phyloP scores from a whole-genome alignment of 2,113 vertebrate genomes.

The Lates calcarifer region DNA sequence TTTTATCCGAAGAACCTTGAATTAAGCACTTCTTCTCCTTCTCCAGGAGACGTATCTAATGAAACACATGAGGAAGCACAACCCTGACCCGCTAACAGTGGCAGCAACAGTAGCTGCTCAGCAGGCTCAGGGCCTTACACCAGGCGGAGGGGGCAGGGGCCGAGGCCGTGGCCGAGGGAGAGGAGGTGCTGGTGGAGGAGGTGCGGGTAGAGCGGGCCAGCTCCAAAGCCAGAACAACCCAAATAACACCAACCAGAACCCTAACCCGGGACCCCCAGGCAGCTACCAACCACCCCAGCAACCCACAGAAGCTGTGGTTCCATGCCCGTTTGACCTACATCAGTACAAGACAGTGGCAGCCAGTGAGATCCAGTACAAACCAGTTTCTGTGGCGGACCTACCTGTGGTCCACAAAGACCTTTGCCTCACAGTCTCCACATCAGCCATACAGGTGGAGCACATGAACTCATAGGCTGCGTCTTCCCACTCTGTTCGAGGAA shows the following conservation, averaged over 20 bases:
- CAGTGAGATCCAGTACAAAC: constrained; percentile 87
- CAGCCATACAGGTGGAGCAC: constrained; percentile 88
- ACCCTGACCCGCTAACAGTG: constrained; percentile 87
- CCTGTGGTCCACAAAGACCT: constrained; percentile 95
- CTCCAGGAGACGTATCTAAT: constrained; percentile 96
- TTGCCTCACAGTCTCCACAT: constrained; percentile 98
- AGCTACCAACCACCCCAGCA: constrained; percentile 77
- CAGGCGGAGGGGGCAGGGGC: constrained; percentile 79
- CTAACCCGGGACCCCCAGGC: constrained; percentile 70
- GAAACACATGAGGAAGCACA: constrained; percentile 99
- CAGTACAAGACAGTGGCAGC: constrained; percentile 95
- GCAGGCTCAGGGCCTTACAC: constrained; percentile 79
- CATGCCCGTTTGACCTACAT: constrained; percentile 95
- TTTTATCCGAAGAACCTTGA: neutral
- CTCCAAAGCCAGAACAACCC: constrained; percentile 85
- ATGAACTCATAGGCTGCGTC: constrained; percentile 83
- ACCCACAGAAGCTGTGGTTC: constrained; percentile 82
- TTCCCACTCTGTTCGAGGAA: constrained; percentile 36
- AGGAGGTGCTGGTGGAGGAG: constrained; percentile 63
- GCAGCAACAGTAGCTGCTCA: constrained; percentile 82
- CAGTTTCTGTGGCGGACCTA: constrained; percentile 82
- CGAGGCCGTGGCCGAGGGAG: constrained; percentile 81
- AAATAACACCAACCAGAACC: constrained; percentile 76
- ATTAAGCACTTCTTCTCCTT: neutral
- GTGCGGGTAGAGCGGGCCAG: constrained; percentile 71